phyloP scores from a whole-genome alignment of 2,888 invertebrate genomes.

The Rotaria macrura region DNA sequence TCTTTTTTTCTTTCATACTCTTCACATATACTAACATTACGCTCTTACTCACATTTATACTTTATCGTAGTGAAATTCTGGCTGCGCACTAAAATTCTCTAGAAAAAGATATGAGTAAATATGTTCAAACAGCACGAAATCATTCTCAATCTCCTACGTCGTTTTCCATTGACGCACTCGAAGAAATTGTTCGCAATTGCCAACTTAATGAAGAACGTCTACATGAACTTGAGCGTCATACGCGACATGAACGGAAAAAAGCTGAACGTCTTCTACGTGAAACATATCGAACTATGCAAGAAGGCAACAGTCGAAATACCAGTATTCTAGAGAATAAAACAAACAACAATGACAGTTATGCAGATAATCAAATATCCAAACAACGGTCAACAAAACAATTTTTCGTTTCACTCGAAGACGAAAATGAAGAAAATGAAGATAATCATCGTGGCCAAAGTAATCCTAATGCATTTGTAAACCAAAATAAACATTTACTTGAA shows the following conservation, averaged over 20 bases:
- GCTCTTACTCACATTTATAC: neutral
- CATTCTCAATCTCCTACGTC: neutral
- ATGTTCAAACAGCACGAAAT: neutral
- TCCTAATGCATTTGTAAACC: neutral
- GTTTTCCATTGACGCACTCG: neutral
- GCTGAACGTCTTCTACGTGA: neutral
- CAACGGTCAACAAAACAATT: neutral
- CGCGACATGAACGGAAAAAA: slow-evolving; percentile 12
- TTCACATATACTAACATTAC: neutral
- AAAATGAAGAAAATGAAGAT: neutral
- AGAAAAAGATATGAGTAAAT: neutral
- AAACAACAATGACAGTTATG: neutral
- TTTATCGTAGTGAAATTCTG: neutral
- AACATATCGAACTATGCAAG: neutral
- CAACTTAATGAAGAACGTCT: slow-evolving; percentile 7
- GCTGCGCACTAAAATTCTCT: neutral
- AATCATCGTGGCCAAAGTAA: neutral
- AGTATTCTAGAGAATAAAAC: neutral
- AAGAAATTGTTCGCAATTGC: neutral
- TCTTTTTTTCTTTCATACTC: neutral
- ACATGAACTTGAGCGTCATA: slow-evolving; percentile 10
- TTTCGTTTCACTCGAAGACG: neutral
- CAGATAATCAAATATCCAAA: neutral
- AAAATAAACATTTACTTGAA: slow-evolving; percentile 11
- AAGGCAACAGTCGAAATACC: neutral